Evolutionary conservation across 2,113 vertebrate genomes (phyloP), one percentile per base, ranked within the genome.

Genomic region (Neoarius graeffei): DNA sequence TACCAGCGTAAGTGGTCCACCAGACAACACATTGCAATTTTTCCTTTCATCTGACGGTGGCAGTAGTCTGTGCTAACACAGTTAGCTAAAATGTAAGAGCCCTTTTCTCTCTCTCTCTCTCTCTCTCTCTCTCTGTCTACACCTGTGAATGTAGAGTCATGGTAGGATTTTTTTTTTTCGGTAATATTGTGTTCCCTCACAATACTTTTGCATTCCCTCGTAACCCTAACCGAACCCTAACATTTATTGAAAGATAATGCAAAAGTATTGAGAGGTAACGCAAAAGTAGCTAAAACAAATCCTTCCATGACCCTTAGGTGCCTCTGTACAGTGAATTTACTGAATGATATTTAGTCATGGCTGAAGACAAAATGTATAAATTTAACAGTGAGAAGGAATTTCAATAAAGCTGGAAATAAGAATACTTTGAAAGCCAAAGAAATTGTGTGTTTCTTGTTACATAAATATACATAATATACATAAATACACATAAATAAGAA

Each of bases 81-180:
- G 7, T 19, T 42, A 73, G 17, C 83, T 85, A 84, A 69, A 82
- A 85, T 57, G 19, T 42, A 73, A 81, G 42, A 35, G n/a, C 42
- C 42, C 42, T 42, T 42, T 4, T 17, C 19, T 19, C 42, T 76
- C 3, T 52, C 52, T 6, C 50, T 6, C 42, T 74, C 35, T 17
- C 19, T 19, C 42, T 76, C 3, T 52, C 50, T 6, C 50, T 6
- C 42, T 74, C 17, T 50, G 9, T 50, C 71, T 71, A 71, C 7
- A 42, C 30, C 48, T 52, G 48, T 20, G 52, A 52, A 76, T 52
- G 35, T 42, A 42, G 35, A 42, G 35, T 42, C 35, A 42, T 42
- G 35, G 35, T 42, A 42, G 35, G 35, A 3, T 42, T 42, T 42
- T 42, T 42, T 35, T 35, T 35, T 35, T 42, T 42, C 35, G 35